Percentiles rank a stretch among this genome's conserved stretches.
Conservation (phyloP, 2,113 vertebrate genomes). For the Dolichotis patagonum region DNA sequence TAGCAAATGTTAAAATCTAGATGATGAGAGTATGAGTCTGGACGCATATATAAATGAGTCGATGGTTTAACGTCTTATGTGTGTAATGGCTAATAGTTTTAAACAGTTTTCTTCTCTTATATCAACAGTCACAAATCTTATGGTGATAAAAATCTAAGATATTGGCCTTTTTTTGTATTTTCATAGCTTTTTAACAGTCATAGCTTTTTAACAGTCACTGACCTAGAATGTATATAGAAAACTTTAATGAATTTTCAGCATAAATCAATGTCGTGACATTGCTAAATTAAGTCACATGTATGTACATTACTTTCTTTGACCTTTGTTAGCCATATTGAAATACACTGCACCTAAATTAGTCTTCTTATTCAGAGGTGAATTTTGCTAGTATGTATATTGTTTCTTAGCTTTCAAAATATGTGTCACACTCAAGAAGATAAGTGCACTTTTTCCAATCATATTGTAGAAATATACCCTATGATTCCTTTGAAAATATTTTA, state of each 20-base stretch:
- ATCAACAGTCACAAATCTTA: neutral
- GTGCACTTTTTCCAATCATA: neutral
- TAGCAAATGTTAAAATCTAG: neutral
- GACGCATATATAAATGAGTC: neutral
- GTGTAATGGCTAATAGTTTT: neutral
- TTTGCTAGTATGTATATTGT: neutral
- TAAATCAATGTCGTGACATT: neutral
- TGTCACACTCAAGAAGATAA: neutral
- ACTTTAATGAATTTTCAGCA: neutral
- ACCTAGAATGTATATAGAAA: neutral
- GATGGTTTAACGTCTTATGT: neutral
- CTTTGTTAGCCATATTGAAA: neutral
- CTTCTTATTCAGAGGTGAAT: neutral
- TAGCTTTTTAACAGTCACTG: neutral
- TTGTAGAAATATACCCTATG: neutral
- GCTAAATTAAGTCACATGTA: neutral
- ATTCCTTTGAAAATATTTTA: neutral
- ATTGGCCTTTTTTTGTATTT: neutral
- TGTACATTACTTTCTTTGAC: neutral
- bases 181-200: neutral
- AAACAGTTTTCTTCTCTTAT: neutral
- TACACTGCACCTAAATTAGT: neutral
- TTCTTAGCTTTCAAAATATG: neutral
- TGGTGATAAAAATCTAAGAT: constrained; percentile 21
- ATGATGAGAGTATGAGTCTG: neutral